These are phyloP conservation scores for Drosophila mimica DNA, from an alignment of 2,888 invertebrate genomes.

Conservation along the genomic window DNA sequence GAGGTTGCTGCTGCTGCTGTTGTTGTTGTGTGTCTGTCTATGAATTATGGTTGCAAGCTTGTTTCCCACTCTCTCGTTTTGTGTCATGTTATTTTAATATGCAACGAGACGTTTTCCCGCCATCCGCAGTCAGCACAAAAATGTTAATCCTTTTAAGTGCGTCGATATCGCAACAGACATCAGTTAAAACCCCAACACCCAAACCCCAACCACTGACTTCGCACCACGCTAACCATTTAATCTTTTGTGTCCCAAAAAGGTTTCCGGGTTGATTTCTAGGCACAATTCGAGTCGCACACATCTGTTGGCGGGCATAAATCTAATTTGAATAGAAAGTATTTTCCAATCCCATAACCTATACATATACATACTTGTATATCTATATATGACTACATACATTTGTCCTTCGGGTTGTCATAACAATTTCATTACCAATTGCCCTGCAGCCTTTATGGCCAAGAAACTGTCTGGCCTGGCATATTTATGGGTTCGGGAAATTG, in stretches of 20 bases:
- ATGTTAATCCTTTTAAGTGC: constrained; percentile 80
- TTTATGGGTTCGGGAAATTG: constrained; percentile 69
- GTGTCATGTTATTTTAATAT: constrained; percentile 60
- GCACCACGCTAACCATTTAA: constrained; percentile 54
- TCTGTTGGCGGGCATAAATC: constrained; percentile 69
- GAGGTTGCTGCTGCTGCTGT: constrained; percentile 2
- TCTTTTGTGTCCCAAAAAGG: constrained; percentile 64
- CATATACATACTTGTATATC: neutral
- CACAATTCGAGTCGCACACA: constrained; percentile 50
- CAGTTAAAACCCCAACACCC: constrained; percentile 26
- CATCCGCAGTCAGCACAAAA: constrained; percentile 65
- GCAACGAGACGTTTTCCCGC: constrained; percentile 41
- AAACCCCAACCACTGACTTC: neutral
- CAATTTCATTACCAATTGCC: constrained; percentile 70
- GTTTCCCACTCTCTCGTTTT: constrained; percentile 15
- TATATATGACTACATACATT: constrained; percentile 20
- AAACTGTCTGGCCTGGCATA: constrained; percentile 42
- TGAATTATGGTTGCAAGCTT: constrained; percentile 39
- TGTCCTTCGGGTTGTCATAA: constrained; percentile 64
- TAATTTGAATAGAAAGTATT: constrained; percentile 61
- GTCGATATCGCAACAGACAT: constrained; percentile 59
- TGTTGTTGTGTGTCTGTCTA: constrained; percentile 28
- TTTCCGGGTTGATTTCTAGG: constrained; percentile 45
- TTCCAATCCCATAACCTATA: constrained; percentile 35
- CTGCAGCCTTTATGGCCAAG: constrained; percentile 34